Conservation (phyloP, 2,797 vertebrate species). For the Arvicola amphibius region DNA sequence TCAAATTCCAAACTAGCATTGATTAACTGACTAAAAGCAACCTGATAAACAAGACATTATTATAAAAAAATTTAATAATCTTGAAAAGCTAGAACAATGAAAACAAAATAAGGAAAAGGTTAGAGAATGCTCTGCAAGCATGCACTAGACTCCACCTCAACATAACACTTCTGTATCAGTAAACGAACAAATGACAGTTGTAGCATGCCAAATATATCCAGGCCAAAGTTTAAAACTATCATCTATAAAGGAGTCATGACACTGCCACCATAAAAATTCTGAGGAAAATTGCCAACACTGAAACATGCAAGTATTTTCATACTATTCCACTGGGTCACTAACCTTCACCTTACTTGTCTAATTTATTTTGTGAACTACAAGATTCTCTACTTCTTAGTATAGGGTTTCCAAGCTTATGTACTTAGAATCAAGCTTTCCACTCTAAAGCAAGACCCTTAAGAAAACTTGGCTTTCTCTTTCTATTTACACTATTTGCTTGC, state of each 20-base stretch:
- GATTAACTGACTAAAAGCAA: neutral
- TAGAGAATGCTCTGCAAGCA: neutral
- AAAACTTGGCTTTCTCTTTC: neutral
- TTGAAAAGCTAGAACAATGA: conserved; percentile 25
- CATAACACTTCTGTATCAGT: neutral
- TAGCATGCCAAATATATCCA: conserved; percentile 10
- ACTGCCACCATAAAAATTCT: neutral
- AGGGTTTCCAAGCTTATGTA: neutral
- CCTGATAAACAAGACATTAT: neutral
- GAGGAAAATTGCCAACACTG: neutral
- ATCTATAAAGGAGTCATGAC: neutral
- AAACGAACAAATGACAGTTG: neutral
- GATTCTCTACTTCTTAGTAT: neutral
- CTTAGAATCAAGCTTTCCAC: neutral
- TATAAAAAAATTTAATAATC: neutral
- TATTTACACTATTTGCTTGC: neutral
- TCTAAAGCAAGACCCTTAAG: neutral
- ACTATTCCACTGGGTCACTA: neutral
- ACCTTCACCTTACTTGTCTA: neutral
- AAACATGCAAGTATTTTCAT: neutral
- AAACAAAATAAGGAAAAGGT: conserved; percentile 29
- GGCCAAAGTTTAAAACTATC: neutral
- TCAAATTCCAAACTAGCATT: conserved; percentile 20
- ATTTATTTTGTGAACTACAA: neutral
- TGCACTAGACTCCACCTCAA: neutral